A percentile compares a stretch with the other conserved stretches of the same genome.
These are phyloP conservation scores for Parotocinclus haroldoi DNA, from an alignment of 2,797 vertebrate species.

Conservation along the genomic window DNA sequence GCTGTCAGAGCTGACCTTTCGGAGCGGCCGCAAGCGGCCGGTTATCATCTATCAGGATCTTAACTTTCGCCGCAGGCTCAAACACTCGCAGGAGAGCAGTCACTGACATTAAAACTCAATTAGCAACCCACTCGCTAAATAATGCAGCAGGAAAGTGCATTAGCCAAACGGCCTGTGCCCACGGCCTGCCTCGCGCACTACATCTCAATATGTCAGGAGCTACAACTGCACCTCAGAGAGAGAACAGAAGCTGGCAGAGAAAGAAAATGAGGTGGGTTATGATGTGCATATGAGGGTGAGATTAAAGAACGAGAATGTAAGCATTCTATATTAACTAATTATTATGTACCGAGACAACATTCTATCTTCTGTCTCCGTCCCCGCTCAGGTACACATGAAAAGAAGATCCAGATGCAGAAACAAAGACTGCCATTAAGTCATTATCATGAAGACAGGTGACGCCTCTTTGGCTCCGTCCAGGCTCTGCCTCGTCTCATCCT, in stretches of 20 bases:
- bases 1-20: slow-evolving; percentile 66
- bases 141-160: slow-evolving; percentile 76
- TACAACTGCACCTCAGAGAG: slow-evolving; percentile 45
- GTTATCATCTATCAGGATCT: slow-evolving; percentile 73
- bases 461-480: slow-evolving; percentile 11
- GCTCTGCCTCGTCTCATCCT: slow-evolving; percentile 19
- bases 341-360: slow-evolving; percentile 41
- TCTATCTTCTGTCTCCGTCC: slow-evolving; percentile 3
- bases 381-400: not conserved
- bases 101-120: slow-evolving; percentile 80
- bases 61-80: slow-evolving; percentile 66
- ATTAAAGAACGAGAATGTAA: slow-evolving; percentile 36
- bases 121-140: slow-evolving; percentile 74
- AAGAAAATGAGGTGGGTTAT: not conserved
- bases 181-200: slow-evolving; percentile 56
- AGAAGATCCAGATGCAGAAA: slow-evolving; percentile 18
- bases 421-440: slow-evolving; percentile 38
- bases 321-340: slow-evolving; percentile 48
- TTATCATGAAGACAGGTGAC: slow-evolving; percentile 48
- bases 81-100: slow-evolving; percentile 65
- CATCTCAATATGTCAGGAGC: slow-evolving; percentile 68
- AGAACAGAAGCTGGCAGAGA: not conserved
- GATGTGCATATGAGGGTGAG: too few relatives aligned
- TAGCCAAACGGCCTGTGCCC: slow-evolving; percentile 62
- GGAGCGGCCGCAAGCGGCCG: slow-evolving; percentile 56